These are phyloP conservation scores for Ferdinandea cuprea DNA, from an alignment of 2,888 invertebrate species.

Conservation along the genomic window DNA sequence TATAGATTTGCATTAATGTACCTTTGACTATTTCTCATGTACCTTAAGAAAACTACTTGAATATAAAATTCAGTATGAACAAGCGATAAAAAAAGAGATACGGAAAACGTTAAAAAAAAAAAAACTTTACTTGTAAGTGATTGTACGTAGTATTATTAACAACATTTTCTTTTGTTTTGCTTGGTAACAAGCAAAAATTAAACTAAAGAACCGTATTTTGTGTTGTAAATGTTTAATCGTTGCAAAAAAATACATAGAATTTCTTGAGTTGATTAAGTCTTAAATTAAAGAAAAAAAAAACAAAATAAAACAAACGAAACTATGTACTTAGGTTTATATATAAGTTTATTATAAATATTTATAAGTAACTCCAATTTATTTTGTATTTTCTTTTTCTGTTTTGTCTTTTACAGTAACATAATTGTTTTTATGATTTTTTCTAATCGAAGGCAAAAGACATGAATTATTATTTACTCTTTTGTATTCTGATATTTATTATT, in stretches of 20 bases:
- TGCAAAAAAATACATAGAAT: constrained; percentile 23
- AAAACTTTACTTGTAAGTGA: constrained; percentile 21
- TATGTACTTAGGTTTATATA: not conserved
- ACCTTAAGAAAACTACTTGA: constrained; percentile 43
- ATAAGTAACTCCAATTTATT: constrained; percentile 5
- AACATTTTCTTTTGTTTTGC: not conserved
- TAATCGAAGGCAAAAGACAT: constrained; percentile 8
- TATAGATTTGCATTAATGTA: constrained; percentile 38
- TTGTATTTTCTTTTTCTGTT: not conserved
- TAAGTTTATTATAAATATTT: constrained; percentile 21
- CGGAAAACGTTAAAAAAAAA: constrained; percentile 18
- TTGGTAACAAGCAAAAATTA: constrained; percentile 10
- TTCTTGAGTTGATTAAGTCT: constrained; percentile 41
- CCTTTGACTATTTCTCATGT: constrained; percentile 48
- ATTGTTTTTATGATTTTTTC: constrained; percentile 11
- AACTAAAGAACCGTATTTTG: constrained; percentile 18
- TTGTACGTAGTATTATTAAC: constrained; percentile 35
- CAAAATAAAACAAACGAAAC: not conserved
- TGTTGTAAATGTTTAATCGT: constrained; percentile 42
- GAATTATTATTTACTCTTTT: not conserved
- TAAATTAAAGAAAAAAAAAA: constrained; percentile 24
- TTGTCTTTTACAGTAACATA: constrained; percentile 6
- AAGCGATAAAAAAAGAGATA: constrained; percentile 23
- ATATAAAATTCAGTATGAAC: constrained; percentile 17
- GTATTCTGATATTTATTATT: constrained; percentile 30